These are phyloP conservation scores for Hesperia comma DNA, from an alignment of 2,888 invertebrate species.

Conservation along the genomic window DNA sequence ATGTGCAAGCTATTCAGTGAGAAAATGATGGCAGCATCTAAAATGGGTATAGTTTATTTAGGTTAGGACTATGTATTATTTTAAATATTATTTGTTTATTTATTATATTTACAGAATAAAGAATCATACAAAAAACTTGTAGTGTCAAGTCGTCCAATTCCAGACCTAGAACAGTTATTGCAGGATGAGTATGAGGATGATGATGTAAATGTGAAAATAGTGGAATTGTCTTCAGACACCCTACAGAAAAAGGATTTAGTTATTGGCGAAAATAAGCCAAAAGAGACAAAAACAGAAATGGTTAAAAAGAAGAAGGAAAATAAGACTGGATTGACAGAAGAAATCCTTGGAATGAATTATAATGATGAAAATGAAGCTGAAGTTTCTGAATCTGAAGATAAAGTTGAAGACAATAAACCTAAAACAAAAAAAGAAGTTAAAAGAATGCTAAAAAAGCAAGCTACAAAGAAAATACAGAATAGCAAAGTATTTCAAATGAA, in stretches of 20 bases:
- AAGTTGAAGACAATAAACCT: conserved; percentile 59
- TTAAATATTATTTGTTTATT: neutral
- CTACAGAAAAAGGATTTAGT: conserved; percentile 88
- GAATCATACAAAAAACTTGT: conserved; percentile 90
- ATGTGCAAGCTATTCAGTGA: too few species aligned
- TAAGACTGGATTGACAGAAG: conserved; percentile 48
- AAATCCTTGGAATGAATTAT: conserved; percentile 70
- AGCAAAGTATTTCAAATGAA: conserved; percentile 91
- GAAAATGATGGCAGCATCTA: too few species aligned
- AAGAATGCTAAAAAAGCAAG: conserved; percentile 87
- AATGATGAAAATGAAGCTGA: conserved; percentile 59
- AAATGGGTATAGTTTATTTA: too few species aligned
- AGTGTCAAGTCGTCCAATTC: conserved; percentile 88
- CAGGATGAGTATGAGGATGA: conserved; percentile 90
- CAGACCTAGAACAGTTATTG: conserved; percentile 87
- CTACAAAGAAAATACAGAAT: conserved; percentile 88
- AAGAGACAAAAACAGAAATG: conserved; percentile 52
- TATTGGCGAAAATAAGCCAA: conserved; percentile 88
- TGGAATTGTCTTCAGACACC: conserved; percentile 88
- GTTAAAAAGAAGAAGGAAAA: conserved; percentile 49
- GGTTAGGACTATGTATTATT: neutral
- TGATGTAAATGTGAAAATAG: conserved; percentile 90
- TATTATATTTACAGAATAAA: conserved; percentile 74
- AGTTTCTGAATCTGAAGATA: conserved; percentile 57
- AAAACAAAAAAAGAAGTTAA: conserved; percentile 88